These are phyloP conservation scores for Paedocypris micromegethes DNA, from an alignment of 2,797 vertebrate genomes.

Conservation along the genomic window DNA sequence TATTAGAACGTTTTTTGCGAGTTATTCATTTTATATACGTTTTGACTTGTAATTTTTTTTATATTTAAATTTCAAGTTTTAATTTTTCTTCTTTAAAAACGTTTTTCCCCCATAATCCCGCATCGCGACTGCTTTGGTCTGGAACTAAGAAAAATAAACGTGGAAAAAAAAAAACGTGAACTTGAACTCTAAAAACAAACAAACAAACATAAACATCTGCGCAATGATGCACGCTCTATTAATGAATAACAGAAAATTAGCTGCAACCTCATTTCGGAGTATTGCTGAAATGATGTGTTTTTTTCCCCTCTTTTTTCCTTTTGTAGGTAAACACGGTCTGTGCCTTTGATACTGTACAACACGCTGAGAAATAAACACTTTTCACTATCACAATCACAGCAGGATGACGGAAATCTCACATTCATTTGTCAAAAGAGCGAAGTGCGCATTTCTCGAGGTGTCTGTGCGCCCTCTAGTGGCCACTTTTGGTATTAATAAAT, in stretches of 20 bases:
- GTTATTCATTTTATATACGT: too few relatives aligned
- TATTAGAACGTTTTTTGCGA: too few relatives aligned
- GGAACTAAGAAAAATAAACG: too few relatives aligned
- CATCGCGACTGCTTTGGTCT: too few relatives aligned
- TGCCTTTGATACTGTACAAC: slow-evolving; percentile 15
- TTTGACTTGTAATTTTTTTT: too few relatives aligned
- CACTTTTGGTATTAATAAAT: slow-evolving; percentile 53
- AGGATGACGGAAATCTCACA: too few relatives aligned
- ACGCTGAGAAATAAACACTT: slow-evolving; percentile 7
- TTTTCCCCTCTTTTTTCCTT: background rate
- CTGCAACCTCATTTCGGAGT: slow-evolving; percentile 45
- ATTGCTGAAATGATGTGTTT: background rate
- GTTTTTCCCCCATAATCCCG: too few relatives aligned
- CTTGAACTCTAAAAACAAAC: too few relatives aligned
- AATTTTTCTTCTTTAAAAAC: too few relatives aligned
- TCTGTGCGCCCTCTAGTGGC: slow-evolving; percentile 74
- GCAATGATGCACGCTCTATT: slow-evolving; percentile 50
- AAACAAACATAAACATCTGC: slow-evolving; percentile 37
- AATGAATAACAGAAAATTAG: slow-evolving; percentile 54
- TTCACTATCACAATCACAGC: background rate
- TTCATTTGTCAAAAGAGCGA: slow-evolving; percentile 7
- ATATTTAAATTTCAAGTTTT: too few relatives aligned
- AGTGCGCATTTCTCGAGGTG: slow-evolving; percentile 26
- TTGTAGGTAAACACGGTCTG: background rate
- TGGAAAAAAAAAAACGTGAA: too few relatives aligned